These are phyloP conservation scores for Cephalophus harveyi DNA, from an alignment of 2,113 vertebrate species.

Conservation along the genomic window DNA sequence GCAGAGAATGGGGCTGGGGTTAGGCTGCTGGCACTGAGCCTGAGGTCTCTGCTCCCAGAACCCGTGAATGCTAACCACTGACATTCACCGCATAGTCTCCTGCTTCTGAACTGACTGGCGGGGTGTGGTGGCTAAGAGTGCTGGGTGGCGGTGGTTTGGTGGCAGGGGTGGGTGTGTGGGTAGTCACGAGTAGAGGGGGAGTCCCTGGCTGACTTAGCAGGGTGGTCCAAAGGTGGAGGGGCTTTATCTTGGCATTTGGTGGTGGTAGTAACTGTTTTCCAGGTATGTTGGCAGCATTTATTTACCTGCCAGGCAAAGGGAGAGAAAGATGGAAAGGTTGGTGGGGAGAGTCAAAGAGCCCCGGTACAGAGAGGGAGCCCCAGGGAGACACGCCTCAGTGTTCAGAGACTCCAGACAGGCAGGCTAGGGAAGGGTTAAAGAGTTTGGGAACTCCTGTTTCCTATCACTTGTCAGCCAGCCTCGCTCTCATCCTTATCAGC, in stretches of 20 bases:
- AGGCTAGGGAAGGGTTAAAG: constrained; percentile 59
- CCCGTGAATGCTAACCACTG: neutral
- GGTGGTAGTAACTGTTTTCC: neutral
- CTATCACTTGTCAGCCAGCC: constrained; percentile 72
- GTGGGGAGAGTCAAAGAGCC: neutral
- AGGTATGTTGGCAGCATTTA: neutral
- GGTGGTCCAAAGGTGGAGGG: neutral
- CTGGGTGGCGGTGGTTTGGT: neutral
- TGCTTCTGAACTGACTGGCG: neutral
- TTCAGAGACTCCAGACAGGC: neutral
- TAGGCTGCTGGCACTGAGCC: neutral
- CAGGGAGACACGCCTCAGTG: neutral
- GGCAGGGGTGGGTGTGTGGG: neutral
- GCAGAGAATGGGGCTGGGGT: neutral
- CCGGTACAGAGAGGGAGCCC: neutral
- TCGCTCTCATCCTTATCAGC: constrained; percentile 68
- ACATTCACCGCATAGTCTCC: neutral
- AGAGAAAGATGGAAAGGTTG: neutral
- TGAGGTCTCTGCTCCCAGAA: neutral
- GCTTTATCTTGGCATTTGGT: neutral
- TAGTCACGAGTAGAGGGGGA: neutral
- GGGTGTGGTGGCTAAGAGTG: neutral
- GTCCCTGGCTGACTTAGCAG: neutral
- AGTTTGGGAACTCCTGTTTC: constrained; percentile 63
- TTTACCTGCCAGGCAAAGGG: neutral